Evolutionary conservation across 2,113 vertebrate species (phyloP), one percentile per base, ranked within the genome.

Genomic region (Microcebus lehilahytsara): DNA sequence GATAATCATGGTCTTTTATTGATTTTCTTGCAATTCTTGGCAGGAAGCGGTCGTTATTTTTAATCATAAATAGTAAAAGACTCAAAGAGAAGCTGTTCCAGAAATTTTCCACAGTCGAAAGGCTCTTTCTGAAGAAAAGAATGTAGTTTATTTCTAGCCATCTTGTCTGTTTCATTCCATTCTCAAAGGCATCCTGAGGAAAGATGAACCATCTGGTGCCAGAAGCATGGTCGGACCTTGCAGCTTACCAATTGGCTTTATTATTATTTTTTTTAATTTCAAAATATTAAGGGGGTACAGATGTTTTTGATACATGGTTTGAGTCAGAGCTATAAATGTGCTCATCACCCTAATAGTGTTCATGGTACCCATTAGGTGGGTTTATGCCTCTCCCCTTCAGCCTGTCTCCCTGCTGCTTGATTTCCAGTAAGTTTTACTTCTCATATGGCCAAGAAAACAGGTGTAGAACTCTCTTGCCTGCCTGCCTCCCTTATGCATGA

Each of bases 1-100:
- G 25, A 80, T 58, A 62, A 80, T 94, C 67, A 64, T 40, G 58
- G 42, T 69, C 11, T 96, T 94, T 86, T 83, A 94, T 85, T 93
- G 72, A 96, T 95, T 98, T 97, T 85, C 62, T 93, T 96, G 64
- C 10, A 92, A 67, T 89, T 93, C 46, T 89, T 95, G 58, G n/a
- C 85, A 94, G 71, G n/a, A 85, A 95, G 10, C 10, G 4, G 13
- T 96, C 53, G 23, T 27, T 89, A 85, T 86, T 97, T 97, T 96
- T 94, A 97, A 94, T 89, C n/a, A 79, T 16, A 78, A 34, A 75
- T 56, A 85, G 67, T 79, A 89, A 93, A 95, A 96, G 13, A 91
- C 40, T 92, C 67, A 95, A 85, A 94, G 17, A 72, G 30, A 81
- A 94, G 5, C 14, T 62, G 13, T 66, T 84, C 32, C 53, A 74